Evolutionary conservation across 2,888 invertebrate genomes (phyloP), one percentile per base, ranked within the genome.

Genomic region (Tolmerus cingulatus): DNA sequence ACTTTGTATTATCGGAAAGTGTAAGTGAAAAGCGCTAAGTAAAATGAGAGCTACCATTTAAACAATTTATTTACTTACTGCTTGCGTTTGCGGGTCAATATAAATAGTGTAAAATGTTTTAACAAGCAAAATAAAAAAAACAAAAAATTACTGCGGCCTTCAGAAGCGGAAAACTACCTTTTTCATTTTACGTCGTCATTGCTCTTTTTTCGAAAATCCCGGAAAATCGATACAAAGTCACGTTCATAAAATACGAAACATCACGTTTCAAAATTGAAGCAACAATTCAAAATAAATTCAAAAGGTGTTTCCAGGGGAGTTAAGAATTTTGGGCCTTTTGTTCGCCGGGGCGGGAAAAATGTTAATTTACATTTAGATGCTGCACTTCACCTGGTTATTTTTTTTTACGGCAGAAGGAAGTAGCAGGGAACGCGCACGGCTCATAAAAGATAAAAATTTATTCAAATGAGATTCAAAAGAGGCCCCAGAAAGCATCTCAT

Each of bases 151-250:
- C 66, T 66, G 27, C 66, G 66, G 66, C 66, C 66, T 66, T 66
- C 66, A 66, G 66, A 5, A 55, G 66, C 66, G 66, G 66, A 66
- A 66, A 66, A 66, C 66, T 66, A 27, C 19, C 16, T 19, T 57
- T 57, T 57, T 57, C n/a, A n/a, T n/a, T 57, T 57, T 66, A 66
- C 66, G 37, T 55, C 37, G 40, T 82, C 16, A 19, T 27, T 82
- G 82, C 19, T 82, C 37, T 82, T 51, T 34, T 82, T 57, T 37
- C 23, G 57, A 57, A 66, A 66, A 66, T 66, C 66, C 66, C 66
- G 27, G 82, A 37, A 82, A 82, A 82, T 82, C 82, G 19, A 82
- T 55, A 82, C 66, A 37, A 82, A 82, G 81, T 81, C 81, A 82
- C 51, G 46, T 55, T 27, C 66, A 37, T 57, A 19, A 51, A 57